A percentile compares a stretch with the other conserved stretches of the same genome.
Conservation (phyloP, 2,113 vertebrate species). For the Anthoscopus minutus region DNA sequence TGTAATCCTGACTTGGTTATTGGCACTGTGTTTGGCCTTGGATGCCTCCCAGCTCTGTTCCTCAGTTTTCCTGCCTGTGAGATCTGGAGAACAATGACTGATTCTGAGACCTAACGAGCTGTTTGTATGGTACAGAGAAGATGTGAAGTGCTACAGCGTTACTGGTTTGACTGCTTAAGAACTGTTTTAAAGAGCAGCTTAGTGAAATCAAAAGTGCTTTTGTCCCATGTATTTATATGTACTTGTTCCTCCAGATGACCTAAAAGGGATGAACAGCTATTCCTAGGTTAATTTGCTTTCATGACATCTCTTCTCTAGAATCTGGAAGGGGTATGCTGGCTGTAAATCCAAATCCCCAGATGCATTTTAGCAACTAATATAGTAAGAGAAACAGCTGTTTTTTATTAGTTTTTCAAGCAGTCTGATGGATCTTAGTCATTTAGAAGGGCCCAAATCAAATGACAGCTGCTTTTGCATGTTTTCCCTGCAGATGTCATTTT, state of each 20-base stretch:
- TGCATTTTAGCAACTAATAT: background rate
- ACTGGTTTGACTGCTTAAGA: background rate
- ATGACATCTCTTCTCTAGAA: background rate
- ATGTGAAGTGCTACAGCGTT: background rate
- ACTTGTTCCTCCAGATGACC: background rate
- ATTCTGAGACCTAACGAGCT: background rate
- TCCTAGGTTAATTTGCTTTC: slow-evolving; percentile 8
- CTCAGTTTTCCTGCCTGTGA: background rate
- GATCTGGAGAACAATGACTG: background rate
- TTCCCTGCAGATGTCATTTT: slow-evolving; percentile 8
- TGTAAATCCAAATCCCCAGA: background rate
- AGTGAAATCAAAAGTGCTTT: background rate
- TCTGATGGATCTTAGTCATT: background rate
- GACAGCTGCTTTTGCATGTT: background rate
- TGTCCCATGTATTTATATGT: background rate
- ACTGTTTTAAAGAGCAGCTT: background rate
- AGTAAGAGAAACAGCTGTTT: background rate
- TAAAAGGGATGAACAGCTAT: background rate
- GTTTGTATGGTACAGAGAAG: background rate
- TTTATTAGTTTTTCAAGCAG: slow-evolving; percentile 4
- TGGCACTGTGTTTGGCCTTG: background rate
- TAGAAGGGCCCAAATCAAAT: background rate
- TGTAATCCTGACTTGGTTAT: background rate
- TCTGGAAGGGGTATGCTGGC: background rate
- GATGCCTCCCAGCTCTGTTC: background rate